These are phyloP conservation scores for Callithrix jacchus DNA, from an alignment of 2,113 vertebrate species.

Conservation along the genomic window DNA sequence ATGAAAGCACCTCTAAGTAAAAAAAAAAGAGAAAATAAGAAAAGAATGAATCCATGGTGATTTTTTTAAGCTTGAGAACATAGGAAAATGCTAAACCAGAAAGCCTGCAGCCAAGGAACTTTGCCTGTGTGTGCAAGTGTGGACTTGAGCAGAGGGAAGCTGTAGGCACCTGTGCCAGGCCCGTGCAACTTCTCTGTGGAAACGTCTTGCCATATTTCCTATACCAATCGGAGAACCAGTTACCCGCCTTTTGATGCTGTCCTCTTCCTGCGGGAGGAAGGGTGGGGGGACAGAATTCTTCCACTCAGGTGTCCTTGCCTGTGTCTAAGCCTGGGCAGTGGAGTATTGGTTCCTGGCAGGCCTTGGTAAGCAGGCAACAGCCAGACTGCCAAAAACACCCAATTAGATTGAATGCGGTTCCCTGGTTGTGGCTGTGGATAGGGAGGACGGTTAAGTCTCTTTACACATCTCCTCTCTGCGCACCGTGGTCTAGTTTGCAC, in stretches of 20 bases:
- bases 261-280: background rate
- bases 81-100: background rate
- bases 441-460: background rate
- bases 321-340: background rate
- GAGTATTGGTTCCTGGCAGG: background rate
- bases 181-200: background rate
- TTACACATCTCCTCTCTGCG: background rate
- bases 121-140: background rate
- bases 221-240: background rate
- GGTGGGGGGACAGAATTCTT: background rate
- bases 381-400: background rate
- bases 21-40: no score
- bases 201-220: background rate
- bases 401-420: background rate
- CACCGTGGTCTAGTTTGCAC: background rate
- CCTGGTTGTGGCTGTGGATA: background rate
- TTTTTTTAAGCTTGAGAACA: background rate
- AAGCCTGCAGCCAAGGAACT: background rate
- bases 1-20: no score
- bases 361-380: background rate
- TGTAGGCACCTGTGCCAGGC: background rate
- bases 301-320: background rate
- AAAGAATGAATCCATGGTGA: background rate
- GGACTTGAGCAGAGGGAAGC: background rate
- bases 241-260: background rate